phyloP scores from a whole-genome alignment of 1,140 invertebrate genomes.

The Ceratina australensis region DNA sequence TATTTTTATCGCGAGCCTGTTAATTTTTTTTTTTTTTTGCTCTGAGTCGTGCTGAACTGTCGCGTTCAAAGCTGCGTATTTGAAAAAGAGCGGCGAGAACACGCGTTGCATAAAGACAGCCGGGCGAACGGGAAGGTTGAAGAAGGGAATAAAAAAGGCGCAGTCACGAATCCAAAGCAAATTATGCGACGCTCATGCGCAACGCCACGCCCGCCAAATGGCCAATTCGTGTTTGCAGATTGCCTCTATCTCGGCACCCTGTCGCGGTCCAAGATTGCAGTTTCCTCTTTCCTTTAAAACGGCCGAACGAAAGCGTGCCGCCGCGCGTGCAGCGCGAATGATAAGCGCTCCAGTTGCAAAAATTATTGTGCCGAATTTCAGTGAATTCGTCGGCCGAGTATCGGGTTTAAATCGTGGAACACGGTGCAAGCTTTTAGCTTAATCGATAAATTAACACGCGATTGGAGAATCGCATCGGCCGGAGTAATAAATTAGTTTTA shows the following conservation, averaged over 20 bases:
- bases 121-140: slow-evolving; percentile 40
- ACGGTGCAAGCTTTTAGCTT: slow-evolving; percentile 15
- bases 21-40: too few species aligned
- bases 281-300: slow-evolving; percentile 74
- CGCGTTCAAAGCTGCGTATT: neutral
- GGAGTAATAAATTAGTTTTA: slow-evolving; percentile 2
- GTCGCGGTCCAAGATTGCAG: slow-evolving; percentile 72
- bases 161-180: slow-evolving; percentile 67
- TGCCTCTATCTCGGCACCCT: slow-evolving; percentile 78
- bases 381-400: neutral
- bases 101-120: slow-evolving; percentile 20
- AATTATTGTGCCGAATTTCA: slow-evolving; percentile 34
- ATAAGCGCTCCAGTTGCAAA: slow-evolving; percentile 24
- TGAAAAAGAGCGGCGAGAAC: slow-evolving; percentile 24
- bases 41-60: neutral
- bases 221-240: slow-evolving; percentile 79
- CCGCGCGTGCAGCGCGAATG: slow-evolving; percentile 20
- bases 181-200: slow-evolving; percentile 69
- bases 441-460: slow-evolving; percentile 33
- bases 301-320: slow-evolving; percentile 43
- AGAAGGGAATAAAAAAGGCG: slow-evolving; percentile 37
- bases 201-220: slow-evolving; percentile 76
- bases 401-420: slow-evolving; percentile 21
- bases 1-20: too few species aligned
- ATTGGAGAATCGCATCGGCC: neutral